Evolutionary conservation across 2,797 vertebrate species (phyloP).

Genomic region (Natrix natrix): DNA sequence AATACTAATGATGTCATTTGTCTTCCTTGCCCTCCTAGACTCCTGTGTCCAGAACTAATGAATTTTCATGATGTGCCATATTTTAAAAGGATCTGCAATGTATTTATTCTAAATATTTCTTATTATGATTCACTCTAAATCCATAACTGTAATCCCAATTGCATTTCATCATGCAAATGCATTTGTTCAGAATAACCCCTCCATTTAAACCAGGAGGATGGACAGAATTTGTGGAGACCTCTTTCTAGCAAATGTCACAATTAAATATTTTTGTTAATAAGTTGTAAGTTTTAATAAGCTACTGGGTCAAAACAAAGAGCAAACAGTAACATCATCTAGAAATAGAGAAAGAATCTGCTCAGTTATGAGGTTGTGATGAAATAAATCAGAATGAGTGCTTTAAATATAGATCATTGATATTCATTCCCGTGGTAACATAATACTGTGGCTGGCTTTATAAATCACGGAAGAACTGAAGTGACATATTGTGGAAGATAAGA

Average conservation of each 20-base stretch:
- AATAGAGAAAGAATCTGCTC: background rate
- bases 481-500: slow-evolving; percentile 36
- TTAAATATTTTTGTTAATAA: background rate
- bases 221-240: background rate
- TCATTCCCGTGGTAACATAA: slow-evolving; percentile 35
- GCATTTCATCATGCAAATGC: slow-evolving; percentile 56
- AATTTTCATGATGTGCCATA: background rate
- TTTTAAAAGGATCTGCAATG: background rate
- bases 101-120: background rate
- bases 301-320: background rate
- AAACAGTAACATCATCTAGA: background rate
- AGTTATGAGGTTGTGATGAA: slow-evolving; percentile 10
- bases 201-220: slow-evolving; percentile 48
- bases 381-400: slow-evolving; percentile 9
- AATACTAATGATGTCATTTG: background rate
- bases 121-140: background rate
- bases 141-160: slow-evolving; percentile 22
- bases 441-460: slow-evolving; percentile 45
- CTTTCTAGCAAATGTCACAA: background rate
- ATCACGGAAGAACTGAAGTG: slow-evolving; percentile 37
- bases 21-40: background rate
- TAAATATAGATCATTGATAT: slow-evolving; percentile 42
- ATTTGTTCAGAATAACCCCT: slow-evolving; percentile 25
- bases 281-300: background rate
- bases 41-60: background rate